phyloP scores from a whole-genome alignment of 2,113 vertebrate genomes.

The Zapus hudsonius region DNA sequence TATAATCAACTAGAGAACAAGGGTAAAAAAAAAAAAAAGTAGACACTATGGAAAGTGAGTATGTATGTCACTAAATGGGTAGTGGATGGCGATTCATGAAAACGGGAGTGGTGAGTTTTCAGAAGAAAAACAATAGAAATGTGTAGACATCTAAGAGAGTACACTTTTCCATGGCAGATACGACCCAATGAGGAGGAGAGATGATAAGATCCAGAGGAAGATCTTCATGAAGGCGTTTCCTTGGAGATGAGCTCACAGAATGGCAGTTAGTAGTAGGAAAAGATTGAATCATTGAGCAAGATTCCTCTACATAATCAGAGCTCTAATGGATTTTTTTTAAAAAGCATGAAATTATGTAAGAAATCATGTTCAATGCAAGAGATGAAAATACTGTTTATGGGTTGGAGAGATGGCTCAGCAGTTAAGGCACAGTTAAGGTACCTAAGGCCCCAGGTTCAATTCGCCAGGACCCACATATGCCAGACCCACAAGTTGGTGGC shows the following conservation, averaged over 20 bases:
- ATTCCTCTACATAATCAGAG: neutral
- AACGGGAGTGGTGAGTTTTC: neutral
- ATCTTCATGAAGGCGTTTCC: neutral
- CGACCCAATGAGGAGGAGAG: no score
- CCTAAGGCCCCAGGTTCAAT: no score
- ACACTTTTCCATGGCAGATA: no score
- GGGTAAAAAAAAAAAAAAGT: no score
- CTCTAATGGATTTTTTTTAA: neutral
- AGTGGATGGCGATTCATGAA: neutral
- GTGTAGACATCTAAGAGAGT: no score
- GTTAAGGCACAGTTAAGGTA: no score
- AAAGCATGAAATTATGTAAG: neutral
- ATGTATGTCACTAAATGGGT: no score
- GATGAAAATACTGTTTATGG: no score
- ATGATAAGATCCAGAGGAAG: neutral
- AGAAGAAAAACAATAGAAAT: neutral
- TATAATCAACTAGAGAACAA: conserved; percentile 85
- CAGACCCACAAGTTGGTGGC: no score
- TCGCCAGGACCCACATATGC: no score
- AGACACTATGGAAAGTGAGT: no score
- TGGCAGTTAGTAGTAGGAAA: neutral
- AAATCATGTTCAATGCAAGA: neutral
- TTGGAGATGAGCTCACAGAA: neutral
- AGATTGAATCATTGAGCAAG: neutral
- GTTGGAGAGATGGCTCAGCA: no score